Conservation (phyloP, 2,888 invertebrate species). For the Lumbricus terrestris region DNA sequence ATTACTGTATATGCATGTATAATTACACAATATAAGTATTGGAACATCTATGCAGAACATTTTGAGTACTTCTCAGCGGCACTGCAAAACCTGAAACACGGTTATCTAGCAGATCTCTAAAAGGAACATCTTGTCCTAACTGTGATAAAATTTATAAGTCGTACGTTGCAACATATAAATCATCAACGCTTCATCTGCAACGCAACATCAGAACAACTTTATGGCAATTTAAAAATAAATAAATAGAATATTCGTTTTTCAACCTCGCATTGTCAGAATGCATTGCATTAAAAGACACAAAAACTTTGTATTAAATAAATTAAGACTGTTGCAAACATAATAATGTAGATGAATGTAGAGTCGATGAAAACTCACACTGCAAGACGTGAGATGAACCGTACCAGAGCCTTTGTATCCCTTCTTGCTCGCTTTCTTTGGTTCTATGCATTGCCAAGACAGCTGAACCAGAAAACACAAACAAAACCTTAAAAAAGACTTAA, state of each 20-base stretch:
- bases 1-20: background rate
- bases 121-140: background rate
- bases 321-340: background rate
- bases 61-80: background rate
- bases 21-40: background rate
- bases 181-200: background rate
- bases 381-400: conserved; percentile 44
- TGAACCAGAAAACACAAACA: background rate
- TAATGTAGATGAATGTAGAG: background rate
- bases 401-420: conserved; percentile 54
- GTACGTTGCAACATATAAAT: background rate
- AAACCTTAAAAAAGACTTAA: background rate
- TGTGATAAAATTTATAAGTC: background rate
- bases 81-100: background rate
- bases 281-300: too few species aligned
- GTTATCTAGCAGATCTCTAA: background rate
- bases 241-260: too few species aligned
- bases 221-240: too few species aligned
- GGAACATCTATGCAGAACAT: background rate
- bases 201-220: background rate
- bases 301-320: background rate
- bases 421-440: conserved; percentile 37
- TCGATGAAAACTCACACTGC: conserved; percentile 42
- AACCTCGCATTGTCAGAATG: too few species aligned
- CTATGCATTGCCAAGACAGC: background rate